Evolutionary conservation across 1,140 invertebrate species (phyloP).

Genomic region (Lucilia sericata): DNA sequence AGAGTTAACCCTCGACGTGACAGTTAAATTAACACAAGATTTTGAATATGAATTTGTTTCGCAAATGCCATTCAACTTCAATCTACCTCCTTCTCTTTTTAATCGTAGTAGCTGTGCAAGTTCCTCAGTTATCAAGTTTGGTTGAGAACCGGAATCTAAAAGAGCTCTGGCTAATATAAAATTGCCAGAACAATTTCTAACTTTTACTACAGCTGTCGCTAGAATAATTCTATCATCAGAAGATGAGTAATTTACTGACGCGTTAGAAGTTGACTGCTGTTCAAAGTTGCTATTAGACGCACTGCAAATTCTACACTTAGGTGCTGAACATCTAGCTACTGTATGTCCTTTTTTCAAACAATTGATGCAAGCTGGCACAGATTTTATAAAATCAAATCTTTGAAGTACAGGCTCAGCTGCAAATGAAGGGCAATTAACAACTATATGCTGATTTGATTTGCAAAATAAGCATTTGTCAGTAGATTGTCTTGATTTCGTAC

Average conservation of each 20-base stretch:
- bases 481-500: no score
- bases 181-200: background rate
- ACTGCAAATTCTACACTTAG: no score
- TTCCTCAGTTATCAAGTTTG: constrained; percentile 31
- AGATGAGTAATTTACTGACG: background rate
- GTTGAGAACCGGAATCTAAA: no score
- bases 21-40: background rate
- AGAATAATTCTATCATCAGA: background rate
- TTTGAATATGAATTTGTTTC: constrained; percentile 2
- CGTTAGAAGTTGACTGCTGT: background rate
- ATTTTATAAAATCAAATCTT: no score
- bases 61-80: background rate
- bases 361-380: no score
- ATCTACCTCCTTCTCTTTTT: constrained; percentile 20
- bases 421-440: no score
- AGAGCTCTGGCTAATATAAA: constrained; percentile 28
- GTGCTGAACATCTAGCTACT: no score
- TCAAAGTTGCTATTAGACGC: background rate
- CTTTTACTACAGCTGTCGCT: background rate
- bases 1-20: constrained; percentile 12
- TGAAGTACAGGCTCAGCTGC: no score
- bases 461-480: no score
- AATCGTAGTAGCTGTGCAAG: background rate
- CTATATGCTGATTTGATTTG: no score
- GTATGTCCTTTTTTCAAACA: no score